These are phyloP conservation scores for Paramormyrops hopkinsi DNA, from an alignment of 2,797 vertebrate genomes.

Conservation along the genomic window DNA sequence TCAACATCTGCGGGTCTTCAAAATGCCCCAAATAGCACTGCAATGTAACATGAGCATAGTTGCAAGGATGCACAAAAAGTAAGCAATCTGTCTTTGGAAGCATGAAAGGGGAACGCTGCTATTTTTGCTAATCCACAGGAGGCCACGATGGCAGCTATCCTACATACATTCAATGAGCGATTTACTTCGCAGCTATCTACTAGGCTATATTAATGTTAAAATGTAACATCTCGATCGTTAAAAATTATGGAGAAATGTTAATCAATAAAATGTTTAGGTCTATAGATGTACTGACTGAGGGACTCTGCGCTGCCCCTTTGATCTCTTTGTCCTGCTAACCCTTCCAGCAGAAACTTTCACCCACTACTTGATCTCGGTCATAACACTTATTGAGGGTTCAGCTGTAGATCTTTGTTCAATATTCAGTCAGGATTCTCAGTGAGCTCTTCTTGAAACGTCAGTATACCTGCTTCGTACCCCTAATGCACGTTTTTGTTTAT, in stretches of 20 bases:
- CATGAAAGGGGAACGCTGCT: neutral
- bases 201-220: neutral
- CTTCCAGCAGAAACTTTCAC: neutral
- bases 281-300: neutral
- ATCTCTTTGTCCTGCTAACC: neutral
- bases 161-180: neutral
- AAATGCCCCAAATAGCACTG: neutral
- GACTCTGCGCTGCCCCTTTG: neutral
- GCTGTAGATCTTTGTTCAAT: neutral
- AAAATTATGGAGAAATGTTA: neutral
- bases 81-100: neutral
- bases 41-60: neutral
- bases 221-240: neutral
- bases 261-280: neutral
- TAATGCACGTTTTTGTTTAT: neutral
- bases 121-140: constrained; percentile 5
- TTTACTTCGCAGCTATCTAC: neutral
- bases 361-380: neutral
- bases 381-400: neutral
- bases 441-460: neutral
- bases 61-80: neutral
- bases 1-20: neutral
- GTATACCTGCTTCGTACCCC: neutral
- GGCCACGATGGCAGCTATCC: neutral
- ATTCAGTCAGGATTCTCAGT: neutral